Evolutionary conservation across 64 coral and sea anemone genomes (phyloP), one percentile per base, ranked within the genome.

Genomic region (Montipora capricornis): DNA sequence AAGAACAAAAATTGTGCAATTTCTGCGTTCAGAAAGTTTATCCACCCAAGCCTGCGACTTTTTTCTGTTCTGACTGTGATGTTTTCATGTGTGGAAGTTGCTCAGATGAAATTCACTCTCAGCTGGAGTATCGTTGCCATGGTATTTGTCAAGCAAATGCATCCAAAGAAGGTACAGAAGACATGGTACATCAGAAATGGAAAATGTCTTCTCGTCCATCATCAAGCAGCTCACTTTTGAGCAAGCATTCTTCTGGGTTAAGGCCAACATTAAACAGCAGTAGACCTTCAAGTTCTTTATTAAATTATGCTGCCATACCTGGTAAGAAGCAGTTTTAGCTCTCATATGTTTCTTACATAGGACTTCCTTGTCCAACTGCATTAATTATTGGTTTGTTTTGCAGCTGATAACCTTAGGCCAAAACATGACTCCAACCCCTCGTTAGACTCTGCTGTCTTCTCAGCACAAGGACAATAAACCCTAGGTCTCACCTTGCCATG

Each of bases 21-120:
- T 99, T 99, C 55, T 99, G 98, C 45, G 81, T 95, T 47, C 81
- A 74, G 5, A 99, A 99, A 90, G 95, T 96, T 47, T 99, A 95
- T 62, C 98, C 98, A 57, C 92, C 98, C 13, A 96, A 94, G 89
- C 51, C 89, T 14, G 98, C 92, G 8, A 93, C 94, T 48, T 94
- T 99, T 68, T 92, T 88, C 44, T 99, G 98, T 76, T 74, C 53
- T 19, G 95, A 99, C 19, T 99, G 98, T 91, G 92, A 85, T n/a
- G 90, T 99, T 62, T 96, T 90, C 7, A 92, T 90, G 1, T 99
- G 98, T 81, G 98, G 98, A 3, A 79, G 84, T 49, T 99, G 98
- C 29, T 99, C 92, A 52, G 98, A 99, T 79, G 84, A 92, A 57
- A 99, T 99, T 79, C 98, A 99, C 52, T 96, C 95, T 24, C 92